Base-by-base conservation (phyloP, 2,888 invertebrate species). In the Cryptophagus acutangulus region DNA sequence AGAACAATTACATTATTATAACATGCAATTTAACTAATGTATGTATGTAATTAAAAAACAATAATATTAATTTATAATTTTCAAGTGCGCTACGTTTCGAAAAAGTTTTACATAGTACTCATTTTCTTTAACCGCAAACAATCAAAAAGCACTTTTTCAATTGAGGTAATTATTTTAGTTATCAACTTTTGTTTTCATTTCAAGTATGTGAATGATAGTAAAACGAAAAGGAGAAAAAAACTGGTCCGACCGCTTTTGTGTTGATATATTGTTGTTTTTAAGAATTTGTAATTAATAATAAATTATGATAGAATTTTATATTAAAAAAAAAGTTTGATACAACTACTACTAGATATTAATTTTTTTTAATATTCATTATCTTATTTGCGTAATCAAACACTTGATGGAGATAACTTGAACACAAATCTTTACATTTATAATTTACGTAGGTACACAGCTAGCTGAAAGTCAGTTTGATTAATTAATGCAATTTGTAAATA, bases 1-100 rank as follows among this genome's bases (percentile, higher is more conserved):
- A 35, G 41, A 41, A 24, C 26, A 40, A 35, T 25, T n/a, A 9
- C 20, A 20, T 20, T 20, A 20, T 8, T 20, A 8, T 8, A 20
- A 20, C 20, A 8, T 8, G 6, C 20, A 20, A 20, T 8, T 20
- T 8, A 20, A 20, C 9, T 20, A 20, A 20, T 9, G 20, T 8
- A 9, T 20, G 6, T 20, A 8, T 9, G 20, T 8, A 20, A 20
- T 20, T 20, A 20, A 20, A 8, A 9, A 9, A 20, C 20, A 8
- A 8, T 20, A 20, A 20, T 20, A 8, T 8, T 9, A 8, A 20
- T 8, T 9, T 20, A 9, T 20, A 20, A 6, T 8, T 20, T 20
- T 20, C 6, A 8, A 20, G 9, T 20, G 20, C 6, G 20, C 20
- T 9, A 20, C 9, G 9, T 20, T 20, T 6, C 6, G 6, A 20